Evolutionary conservation across 2,113 vertebrate genomes (phyloP), one percentile per base, ranked within the genome.

Genomic region (Paratilapia polleni): DNA sequence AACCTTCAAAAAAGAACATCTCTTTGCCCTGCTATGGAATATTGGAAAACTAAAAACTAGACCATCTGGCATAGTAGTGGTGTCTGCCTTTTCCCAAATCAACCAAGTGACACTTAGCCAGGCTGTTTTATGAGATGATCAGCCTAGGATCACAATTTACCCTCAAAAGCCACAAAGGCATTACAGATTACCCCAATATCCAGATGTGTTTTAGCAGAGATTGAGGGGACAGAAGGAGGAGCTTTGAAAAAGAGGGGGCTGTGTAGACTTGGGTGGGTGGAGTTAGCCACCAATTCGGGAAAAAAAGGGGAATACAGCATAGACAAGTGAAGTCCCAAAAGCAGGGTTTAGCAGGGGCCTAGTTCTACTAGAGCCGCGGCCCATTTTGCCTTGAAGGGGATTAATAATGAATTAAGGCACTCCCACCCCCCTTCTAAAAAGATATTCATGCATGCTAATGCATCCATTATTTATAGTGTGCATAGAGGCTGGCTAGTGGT

Each of bases 391-490:
- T 93, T 89, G 62, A 88, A 95, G 92, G 90, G 92, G 95, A 96
- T 96, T 96, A 95, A 96, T 96, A 96, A 96, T 96, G 92, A 95
- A 96, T 96, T 93, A 96, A 91, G 84, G 92, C 87, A 87, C 93
- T 91, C 92, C 88, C 91, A 80, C 92, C 91, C 83, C 68, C 87
- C 63, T 82, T 88, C 84, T 83, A 94, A 95, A 95, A 95, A 95
- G 90, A 96, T 94, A 95, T 94, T 94, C 94, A 95, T 93, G 95
- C 95, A 95, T 96, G 93, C 93, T 96, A 95, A 96, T 95, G 93
- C 93, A 95, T 96, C 92, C 92, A 95, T 96, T 96, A 96, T 96
- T 96, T 95, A 96, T 95, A 88, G 86, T 93, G 90, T 92, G 93
- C 93, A 93, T 84, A 87, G 82, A 90, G 92, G 88, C 88, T 94